Percentiles rank a stretch among this genome's conserved stretches.
phyloP scores from a whole-genome alignment of 2,113 vertebrate species.

The Panurus biarmicus region DNA sequence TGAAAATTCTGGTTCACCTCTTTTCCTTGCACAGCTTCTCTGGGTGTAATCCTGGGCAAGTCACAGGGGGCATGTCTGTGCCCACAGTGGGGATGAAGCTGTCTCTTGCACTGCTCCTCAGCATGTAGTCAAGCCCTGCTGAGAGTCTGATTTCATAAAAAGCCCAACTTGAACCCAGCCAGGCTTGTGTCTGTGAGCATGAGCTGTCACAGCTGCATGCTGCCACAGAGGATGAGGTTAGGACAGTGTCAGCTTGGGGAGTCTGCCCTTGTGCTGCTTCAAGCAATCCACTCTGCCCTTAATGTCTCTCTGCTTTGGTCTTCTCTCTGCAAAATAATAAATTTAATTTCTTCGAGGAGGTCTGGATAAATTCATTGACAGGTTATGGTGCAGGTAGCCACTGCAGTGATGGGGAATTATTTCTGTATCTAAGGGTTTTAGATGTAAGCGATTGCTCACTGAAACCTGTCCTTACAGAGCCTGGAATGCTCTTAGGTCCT shows the following conservation, averaged over 20 bases:
- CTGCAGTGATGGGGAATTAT: background rate
- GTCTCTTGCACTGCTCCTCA: background rate
- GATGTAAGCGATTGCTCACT: background rate
- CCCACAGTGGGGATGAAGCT: background rate
- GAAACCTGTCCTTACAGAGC: background rate
- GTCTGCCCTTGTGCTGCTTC: background rate
- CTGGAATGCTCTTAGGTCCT: conserved; percentile 1
- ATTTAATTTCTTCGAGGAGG: background rate
- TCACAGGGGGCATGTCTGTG: background rate
- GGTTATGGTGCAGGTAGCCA: background rate
- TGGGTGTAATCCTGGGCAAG: background rate
- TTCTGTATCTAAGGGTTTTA: background rate
- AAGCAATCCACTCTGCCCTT: background rate
- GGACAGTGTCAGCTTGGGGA: background rate
- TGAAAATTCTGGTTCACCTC: background rate
- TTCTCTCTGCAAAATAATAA: background rate
- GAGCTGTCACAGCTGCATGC: background rate
- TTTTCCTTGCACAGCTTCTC: background rate
- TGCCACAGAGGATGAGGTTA: background rate
- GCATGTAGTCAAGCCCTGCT: background rate
- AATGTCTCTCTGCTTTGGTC: background rate
- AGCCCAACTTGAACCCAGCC: background rate
- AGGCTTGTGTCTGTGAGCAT: background rate
- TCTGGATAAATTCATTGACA: background rate
- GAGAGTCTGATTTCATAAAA: background rate